These are phyloP conservation scores for Tautogolabrus adspersus DNA, from an alignment of 2,113 vertebrate genomes.

Conservation along the genomic window DNA sequence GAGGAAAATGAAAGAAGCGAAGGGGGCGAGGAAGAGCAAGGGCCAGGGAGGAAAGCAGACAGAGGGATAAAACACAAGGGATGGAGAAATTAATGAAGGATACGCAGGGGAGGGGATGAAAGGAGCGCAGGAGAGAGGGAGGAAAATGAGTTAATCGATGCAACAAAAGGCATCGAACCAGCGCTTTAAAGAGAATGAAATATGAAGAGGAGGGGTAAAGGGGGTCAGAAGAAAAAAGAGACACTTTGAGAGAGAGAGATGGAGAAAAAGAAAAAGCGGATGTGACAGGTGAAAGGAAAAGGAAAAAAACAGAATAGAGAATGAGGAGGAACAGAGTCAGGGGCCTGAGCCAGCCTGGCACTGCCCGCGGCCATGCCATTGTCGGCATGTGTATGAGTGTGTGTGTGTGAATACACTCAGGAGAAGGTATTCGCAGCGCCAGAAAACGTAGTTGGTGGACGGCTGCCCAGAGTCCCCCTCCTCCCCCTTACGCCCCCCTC, in stretches of 20 bases:
- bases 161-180: constrained; percentile 26
- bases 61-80: constrained; percentile 29
- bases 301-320: constrained; percentile 31
- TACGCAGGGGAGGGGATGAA: background rate
- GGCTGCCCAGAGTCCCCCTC: constrained; percentile 38
- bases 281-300: constrained; percentile 59
- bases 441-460: constrained; percentile 34
- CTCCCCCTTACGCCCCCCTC: constrained; percentile 14
- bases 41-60: constrained; percentile 18
- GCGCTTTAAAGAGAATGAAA: background rate
- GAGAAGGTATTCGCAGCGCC: constrained; percentile 22
- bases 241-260: constrained; percentile 23
- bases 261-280: constrained; percentile 26
- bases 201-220: constrained; percentile 13
- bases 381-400: constrained; percentile 28
- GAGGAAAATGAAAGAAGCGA: constrained; percentile 17
- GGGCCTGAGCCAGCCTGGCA: constrained; percentile 46
- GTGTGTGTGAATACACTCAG: constrained; percentile 21
- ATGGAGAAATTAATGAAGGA: constrained; percentile 33
- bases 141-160: constrained; percentile 12
- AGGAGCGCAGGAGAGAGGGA: background rate
- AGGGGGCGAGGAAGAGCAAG: background rate
- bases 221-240: constrained; percentile 34
- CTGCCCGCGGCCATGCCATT: constrained; percentile 55
- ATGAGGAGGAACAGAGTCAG: constrained; percentile 49